phyloP scores from a whole-genome alignment of 2,888 invertebrate species.

The Phorcus lineatus region DNA sequence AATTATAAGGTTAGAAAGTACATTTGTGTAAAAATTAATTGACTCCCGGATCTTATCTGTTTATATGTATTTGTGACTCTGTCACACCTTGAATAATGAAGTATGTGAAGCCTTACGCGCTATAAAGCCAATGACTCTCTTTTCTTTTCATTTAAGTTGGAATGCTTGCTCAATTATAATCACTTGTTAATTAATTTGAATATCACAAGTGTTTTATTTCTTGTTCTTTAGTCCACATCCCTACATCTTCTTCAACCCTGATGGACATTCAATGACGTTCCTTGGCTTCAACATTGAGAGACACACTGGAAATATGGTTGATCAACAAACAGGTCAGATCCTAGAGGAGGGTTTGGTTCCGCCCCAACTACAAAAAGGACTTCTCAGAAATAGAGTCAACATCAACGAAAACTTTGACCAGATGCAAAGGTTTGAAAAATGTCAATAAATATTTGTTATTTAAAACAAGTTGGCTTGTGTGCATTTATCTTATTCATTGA shows the following conservation, averaged over 20 bases:
- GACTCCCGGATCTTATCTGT: too few species aligned
- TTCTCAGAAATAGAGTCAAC: constrained; percentile 59
- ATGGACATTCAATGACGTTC: constrained; percentile 67
- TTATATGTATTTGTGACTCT: too few species aligned
- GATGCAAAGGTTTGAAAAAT: neutral
- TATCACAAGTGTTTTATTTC: too few species aligned
- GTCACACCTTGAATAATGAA: too few species aligned
- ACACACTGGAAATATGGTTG: constrained; percentile 59
- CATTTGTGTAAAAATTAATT: too few species aligned
- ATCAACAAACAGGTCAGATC: constrained; percentile 55
- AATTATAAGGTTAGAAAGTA: too few species aligned
- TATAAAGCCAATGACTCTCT: too few species aligned
- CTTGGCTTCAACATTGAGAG: constrained; percentile 68
- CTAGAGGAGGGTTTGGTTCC: constrained; percentile 59
- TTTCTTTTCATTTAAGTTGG: neutral
- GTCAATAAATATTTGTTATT: neutral
- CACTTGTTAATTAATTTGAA: too few species aligned
- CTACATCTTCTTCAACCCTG: constrained; percentile 72
- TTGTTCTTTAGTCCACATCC: constrained; percentile 68
- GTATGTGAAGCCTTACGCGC: too few species aligned
- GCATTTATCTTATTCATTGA: too few species aligned
- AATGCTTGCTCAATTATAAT: neutral
- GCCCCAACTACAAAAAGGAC: constrained; percentile 55
- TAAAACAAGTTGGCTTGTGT: too few species aligned
- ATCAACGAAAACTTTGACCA: constrained; percentile 42